Percentiles rank a stretch among this genome's conserved stretches.
Evolutionary conservation across 2,113 vertebrate species (phyloP).

Genomic region (Antechinus stuartii): DNA sequence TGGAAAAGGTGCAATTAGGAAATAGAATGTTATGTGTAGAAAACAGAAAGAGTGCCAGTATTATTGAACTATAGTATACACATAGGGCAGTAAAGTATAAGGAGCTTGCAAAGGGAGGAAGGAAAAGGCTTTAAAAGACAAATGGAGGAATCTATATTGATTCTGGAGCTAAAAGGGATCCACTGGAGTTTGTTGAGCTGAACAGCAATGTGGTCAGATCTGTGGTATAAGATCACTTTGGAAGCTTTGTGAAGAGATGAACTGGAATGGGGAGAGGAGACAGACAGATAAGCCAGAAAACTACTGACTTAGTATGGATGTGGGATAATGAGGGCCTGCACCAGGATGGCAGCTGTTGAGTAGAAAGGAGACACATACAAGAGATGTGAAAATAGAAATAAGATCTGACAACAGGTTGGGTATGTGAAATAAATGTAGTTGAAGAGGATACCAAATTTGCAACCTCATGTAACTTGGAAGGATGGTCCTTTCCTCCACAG

Average conservation of each 20-base stretch:
- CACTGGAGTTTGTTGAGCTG: not conserved
- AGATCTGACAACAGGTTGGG: not conserved
- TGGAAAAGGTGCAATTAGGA: not conserved
- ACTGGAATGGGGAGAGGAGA: not conserved
- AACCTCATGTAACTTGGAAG: no score
- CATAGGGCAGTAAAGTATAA: not conserved
- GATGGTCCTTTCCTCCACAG: no score
- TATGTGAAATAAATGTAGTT: not conserved
- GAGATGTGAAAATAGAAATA: not conserved
- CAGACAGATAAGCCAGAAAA: not conserved
- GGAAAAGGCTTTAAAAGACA: not conserved
- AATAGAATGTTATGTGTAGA: not conserved
- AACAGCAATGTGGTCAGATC: not conserved
- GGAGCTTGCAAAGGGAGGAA: not conserved
- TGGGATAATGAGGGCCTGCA: not conserved
- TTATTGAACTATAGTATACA: not conserved
- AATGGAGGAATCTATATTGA: not conserved
- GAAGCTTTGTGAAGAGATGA: not conserved
- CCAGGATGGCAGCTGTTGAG: not conserved
- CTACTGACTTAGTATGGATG: not conserved
- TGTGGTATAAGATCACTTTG: not conserved
- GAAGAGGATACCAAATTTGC: not conserved
- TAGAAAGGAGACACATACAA: not conserved
- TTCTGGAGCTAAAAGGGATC: not conserved
- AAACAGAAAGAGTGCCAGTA: not conserved